Evolutionary conservation across 2,888 invertebrate species (phyloP).

Genomic region (Tetramorium bicarinatum): DNA sequence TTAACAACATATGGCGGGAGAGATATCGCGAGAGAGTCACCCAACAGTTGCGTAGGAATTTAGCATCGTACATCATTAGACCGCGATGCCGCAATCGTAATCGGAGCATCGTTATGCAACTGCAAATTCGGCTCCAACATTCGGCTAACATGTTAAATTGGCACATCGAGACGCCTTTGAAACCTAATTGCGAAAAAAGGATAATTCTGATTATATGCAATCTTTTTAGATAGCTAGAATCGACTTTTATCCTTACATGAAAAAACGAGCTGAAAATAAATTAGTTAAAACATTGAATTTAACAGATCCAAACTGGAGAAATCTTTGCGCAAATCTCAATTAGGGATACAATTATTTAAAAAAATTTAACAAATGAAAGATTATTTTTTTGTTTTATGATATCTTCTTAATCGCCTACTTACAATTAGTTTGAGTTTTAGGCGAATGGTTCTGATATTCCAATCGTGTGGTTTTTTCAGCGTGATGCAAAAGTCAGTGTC

Average conservation of each 20-base stretch:
- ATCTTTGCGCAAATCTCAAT: not conserved
- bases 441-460: not conserved
- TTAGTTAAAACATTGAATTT: not conserved
- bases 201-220: not conserved
- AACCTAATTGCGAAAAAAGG: not conserved
- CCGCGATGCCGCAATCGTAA: slow-evolving; percentile 14
- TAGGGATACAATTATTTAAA: not conserved
- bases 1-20: not conserved
- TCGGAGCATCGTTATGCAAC: slow-evolving; percentile 68
- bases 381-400: not conserved
- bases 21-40: not conserved
- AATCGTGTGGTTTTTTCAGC: slow-evolving; percentile 87
- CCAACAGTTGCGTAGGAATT: slow-evolving; percentile 25
- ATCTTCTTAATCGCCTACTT: not conserved
- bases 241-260: not conserved
- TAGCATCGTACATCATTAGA: not conserved
- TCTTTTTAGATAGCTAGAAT: not conserved
- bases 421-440: not conserved
- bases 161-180: not conserved
- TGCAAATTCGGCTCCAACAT: not conserved
- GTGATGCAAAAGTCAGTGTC: slow-evolving; percentile 96
- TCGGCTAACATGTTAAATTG: not conserved
- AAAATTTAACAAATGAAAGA: not conserved
- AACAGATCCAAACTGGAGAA: not conserved
- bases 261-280: not conserved